Evolutionary conservation across 2,888 invertebrate genomes (phyloP), one percentile per base, ranked within the genome.

Genomic region (Elmis aenea): DNA sequence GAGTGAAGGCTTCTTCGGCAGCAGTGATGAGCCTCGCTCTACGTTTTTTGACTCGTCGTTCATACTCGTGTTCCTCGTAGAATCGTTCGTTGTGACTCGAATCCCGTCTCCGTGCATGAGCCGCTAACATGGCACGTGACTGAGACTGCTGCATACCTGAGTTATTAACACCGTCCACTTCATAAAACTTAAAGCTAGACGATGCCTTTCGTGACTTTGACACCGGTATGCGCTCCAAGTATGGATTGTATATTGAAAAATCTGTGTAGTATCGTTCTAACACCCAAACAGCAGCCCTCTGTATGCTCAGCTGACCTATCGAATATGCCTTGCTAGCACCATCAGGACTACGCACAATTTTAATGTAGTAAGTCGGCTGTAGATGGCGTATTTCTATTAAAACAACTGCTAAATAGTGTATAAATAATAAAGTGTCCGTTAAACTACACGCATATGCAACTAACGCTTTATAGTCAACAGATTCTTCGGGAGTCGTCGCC

Each of bases 51-150:
- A 96, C 93, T 36, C 95, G 75, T 3, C 94, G 72, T 61, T 94
- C 94, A 55, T 94, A 92, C 68, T 99, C 97, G 59, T 94, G 89
- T 68, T 99, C 97, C 66, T 97, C 96, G 68, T 97, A 95, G 69
- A 97, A 95, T 18, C 93, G 76, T 70, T 97, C 97, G 69, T 96
- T 96, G 72, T 96, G 96, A 46, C 91, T 87, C 0, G 93, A 89
- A 52, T 90, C 87, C 51, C 94, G 79, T 14, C 93, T 77, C 9
- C 93, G 76, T 0, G 89, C 85, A 54, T 85, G 85, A 2, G 88
- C 85, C 11, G 83, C 79, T 46, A 83, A 57, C 57, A 81, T 75
- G 1, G 80, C 79, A 20, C 81, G 68, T 4, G 85, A 79, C 57
- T 85, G 86, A 38, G 82, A 84, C 35, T 85, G 71, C 46, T 81